phyloP scores from a whole-genome alignment of 2,888 invertebrate genomes.

The Apodemia duryi region DNA sequence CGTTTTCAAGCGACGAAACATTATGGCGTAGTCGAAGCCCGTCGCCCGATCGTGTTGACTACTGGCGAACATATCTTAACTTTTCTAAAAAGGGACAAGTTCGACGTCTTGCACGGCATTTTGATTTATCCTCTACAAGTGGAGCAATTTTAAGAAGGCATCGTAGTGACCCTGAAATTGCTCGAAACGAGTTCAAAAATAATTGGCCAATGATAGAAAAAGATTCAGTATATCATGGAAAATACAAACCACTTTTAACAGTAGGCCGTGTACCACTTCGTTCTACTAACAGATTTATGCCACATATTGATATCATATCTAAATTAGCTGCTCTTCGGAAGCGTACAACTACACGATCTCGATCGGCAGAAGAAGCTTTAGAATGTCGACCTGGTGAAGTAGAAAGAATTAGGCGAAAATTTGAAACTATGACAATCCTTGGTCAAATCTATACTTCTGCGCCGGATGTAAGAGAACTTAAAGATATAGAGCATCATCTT shows the following conservation, averaged over 20 bases:
- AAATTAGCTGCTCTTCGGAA: conserved; percentile 85
- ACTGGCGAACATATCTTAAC: conserved; percentile 84
- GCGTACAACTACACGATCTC: conserved; percentile 65
- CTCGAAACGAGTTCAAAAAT: conserved; percentile 76
- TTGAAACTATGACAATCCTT: conserved; percentile 84
- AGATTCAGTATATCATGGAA: conserved; percentile 45
- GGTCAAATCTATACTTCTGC: conserved; percentile 90
- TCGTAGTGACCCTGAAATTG: conserved; percentile 89
- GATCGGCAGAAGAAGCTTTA: conserved; percentile 68
- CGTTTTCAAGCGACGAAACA: conserved; percentile 81
- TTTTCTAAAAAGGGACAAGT: conserved; percentile 89
- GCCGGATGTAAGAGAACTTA: conserved; percentile 87
- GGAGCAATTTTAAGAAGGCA: conserved; percentile 79
- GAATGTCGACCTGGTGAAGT: conserved; percentile 84
- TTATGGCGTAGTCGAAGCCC: conserved; percentile 84
- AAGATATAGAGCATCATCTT: conserved; percentile 88
- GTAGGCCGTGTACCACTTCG: conserved; percentile 82
- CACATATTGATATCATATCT: conserved; percentile 93
- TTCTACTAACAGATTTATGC: conserved; percentile 88
- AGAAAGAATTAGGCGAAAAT: conserved; percentile 84
- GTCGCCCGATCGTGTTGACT: conserved; percentile 86
- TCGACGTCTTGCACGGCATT: conserved; percentile 86
- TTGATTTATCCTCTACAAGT: conserved; percentile 83
- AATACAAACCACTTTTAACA: conserved; percentile 76
- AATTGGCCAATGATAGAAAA: conserved; percentile 71